Percentiles rank a stretch among this genome's conserved stretches.
These are phyloP conservation scores for Gymnosoma rotundatum DNA, from an alignment of 2,888 invertebrate genomes.

Conservation along the genomic window DNA sequence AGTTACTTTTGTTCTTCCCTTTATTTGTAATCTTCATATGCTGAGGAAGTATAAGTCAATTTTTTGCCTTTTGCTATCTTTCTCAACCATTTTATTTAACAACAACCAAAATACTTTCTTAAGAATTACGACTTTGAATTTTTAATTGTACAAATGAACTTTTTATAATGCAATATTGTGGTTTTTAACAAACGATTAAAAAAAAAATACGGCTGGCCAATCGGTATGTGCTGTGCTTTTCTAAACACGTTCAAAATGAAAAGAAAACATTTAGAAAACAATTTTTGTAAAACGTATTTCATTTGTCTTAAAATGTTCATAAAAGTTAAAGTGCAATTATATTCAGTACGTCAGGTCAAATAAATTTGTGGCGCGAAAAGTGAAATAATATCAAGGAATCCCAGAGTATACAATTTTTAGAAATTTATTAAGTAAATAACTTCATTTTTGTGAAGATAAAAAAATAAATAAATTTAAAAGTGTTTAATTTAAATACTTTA, in stretches of 20 bases:
- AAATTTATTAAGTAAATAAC: not conserved
- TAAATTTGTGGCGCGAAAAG: conserved; percentile 22
- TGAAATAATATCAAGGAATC: not conserved
- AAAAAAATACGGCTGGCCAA: not conserved
- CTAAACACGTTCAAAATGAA: not conserved
- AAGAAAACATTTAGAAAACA: conserved; percentile 5
- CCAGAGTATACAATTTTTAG: not conserved
- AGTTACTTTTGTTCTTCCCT: too few relatives aligned
- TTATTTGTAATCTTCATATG: too few relatives aligned
- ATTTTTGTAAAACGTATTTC: conserved; percentile 34
- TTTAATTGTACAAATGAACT: conserved; percentile 56
- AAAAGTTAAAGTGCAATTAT: conserved; percentile 55
- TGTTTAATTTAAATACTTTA: too few relatives aligned
- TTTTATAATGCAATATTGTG: conserved; percentile 45
- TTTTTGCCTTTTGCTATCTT: too few relatives aligned
- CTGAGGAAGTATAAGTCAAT: too few relatives aligned
- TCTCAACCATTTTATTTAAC: not conserved
- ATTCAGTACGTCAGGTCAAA: conserved; percentile 1
- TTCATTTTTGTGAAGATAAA: not conserved
- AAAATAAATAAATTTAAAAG: not conserved
- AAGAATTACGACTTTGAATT: conserved; percentile 3
- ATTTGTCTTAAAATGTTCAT: conserved; percentile 15
- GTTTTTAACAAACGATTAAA: conserved; percentile 22
- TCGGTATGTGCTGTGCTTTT: not conserved
- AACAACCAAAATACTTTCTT: not conserved